phyloP scores from a whole-genome alignment of 2,888 invertebrate genomes.

The Athetis lepigone region DNA sequence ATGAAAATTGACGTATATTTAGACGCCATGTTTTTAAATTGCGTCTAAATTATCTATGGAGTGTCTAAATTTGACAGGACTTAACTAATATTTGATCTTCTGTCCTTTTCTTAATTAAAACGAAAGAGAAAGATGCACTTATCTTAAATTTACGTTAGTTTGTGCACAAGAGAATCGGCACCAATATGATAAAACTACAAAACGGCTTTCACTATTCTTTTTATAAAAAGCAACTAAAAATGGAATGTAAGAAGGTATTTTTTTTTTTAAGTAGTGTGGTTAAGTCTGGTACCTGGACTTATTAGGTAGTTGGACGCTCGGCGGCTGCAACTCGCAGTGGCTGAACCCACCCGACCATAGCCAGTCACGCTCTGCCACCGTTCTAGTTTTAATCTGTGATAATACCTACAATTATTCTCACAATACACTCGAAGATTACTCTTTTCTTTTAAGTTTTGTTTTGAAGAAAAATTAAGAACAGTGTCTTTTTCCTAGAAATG shows the following conservation, averaged over 20 bases:
- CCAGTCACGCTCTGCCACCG: slow-evolving; percentile 71
- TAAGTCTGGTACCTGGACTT: slow-evolving; percentile 55
- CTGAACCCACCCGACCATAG: slow-evolving; percentile 60
- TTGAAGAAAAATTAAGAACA: slow-evolving; percentile 18
- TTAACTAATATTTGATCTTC: too few species aligned
- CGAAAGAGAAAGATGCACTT: too few species aligned
- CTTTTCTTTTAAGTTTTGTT: slow-evolving; percentile 36
- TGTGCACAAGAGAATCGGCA: too few species aligned
- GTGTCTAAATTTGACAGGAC: too few species aligned
- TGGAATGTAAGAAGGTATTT: not conserved
- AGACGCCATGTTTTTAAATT: too few species aligned
- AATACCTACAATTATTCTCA: slow-evolving; percentile 57
- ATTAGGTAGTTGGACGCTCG: slow-evolving; percentile 66
- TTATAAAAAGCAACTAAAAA: slow-evolving; percentile 16
- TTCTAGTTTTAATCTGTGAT: slow-evolving; percentile 70
- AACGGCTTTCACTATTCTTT: slow-evolving; percentile 39
- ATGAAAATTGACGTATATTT: too few species aligned
- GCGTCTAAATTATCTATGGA: too few species aligned
- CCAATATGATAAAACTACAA: slow-evolving; percentile 17
- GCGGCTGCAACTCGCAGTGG: slow-evolving; percentile 35
- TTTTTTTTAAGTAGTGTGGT: slow-evolving; percentile 33
- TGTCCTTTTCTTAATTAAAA: too few species aligned
- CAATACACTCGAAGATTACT: slow-evolving; percentile 45
- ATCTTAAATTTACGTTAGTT: too few species aligned
- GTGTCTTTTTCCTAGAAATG: slow-evolving; percentile 2